Evolutionary conservation across 2,113 vertebrate species (phyloP), one percentile per base, ranked within the genome.

Genomic region (Ailurus styani): DNA sequence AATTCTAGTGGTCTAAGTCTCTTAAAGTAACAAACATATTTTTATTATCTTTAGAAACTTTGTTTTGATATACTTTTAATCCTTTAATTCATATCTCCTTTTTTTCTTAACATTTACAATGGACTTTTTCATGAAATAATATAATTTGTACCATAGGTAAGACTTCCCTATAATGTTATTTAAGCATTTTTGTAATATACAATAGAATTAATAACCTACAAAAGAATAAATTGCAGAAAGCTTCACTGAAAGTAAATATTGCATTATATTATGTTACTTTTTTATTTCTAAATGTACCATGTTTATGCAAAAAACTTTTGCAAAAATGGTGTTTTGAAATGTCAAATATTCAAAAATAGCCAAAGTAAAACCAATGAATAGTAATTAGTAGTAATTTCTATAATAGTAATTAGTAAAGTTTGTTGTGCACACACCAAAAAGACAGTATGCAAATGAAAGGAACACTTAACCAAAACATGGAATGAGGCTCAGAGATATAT

Each of bases 181-280:
- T 96, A 96, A 90, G 94, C 45, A 87, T 70, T 55, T 97, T 97
- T 98, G 54, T 93, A 97, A 75, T 92, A 96, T 91, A 98, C 89
- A 31, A 47, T 87, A 91, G 68, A 75, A 94, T 81, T 89, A 89
- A 34, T 83, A 72, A 14, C n/a, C 73, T 93, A 72, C 12, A 68
- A 62, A 92, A 78, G 4, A 78, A 6, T 62, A 93, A 31, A 66
- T 42, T 64, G 3, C 68, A 25, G 4, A 86, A 97, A 66, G 11
- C 12, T 15, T 47, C 37, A 78, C 47, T 68, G 34, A 70, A 97
- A 81, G 47, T 94, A 52, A 20, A n/a, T 81, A 68, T 23, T 87
- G 3, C 37, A 13, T 70, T 72, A 66, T 73, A 70, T 81, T 66
- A 21, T 85, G 7, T 77, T 78, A 88, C 1, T 37, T 89, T 90